A percentile compares a stretch with the other conserved stretches of the same genome.
These are phyloP conservation scores for Leptinotarsa rubiginosa DNA, from an alignment of 2,888 invertebrate species.

Conservation along the genomic window DNA sequence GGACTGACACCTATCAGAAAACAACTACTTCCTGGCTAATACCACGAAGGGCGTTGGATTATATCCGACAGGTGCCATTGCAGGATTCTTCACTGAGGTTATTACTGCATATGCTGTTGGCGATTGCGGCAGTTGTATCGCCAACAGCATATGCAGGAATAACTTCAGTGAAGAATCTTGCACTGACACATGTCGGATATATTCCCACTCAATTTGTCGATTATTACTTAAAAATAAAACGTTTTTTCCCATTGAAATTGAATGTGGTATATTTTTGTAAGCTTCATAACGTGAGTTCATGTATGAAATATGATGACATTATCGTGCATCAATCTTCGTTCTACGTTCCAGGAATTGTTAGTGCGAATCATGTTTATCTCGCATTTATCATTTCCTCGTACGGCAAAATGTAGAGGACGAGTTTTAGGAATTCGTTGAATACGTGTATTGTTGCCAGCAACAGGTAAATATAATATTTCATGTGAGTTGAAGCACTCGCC, in stretches of 20 bases:
- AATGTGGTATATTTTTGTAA: not conserved
- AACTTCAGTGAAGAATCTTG: too few relatives aligned
- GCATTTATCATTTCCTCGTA: not conserved
- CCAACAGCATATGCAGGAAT: too few relatives aligned
- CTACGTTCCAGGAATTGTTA: not conserved
- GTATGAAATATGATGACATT: not conserved
- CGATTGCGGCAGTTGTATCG: too few relatives aligned
- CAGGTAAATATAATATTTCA: slow-evolving; percentile 5
- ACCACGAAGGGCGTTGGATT: too few relatives aligned
- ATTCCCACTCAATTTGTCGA: too few relatives aligned
- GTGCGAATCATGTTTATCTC: not conserved
- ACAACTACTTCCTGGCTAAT: too few relatives aligned
- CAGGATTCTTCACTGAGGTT: too few relatives aligned
- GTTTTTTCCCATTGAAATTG: not conserved
- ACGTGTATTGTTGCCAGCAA: not conserved
- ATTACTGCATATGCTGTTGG: too few relatives aligned
- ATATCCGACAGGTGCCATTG: too few relatives aligned
- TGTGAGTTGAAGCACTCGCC: not conserved
- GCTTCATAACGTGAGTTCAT: not conserved
- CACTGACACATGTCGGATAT: too few relatives aligned
- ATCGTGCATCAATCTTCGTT: not conserved
- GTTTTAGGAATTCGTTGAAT: slow-evolving; percentile 8
- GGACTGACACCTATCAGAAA: too few relatives aligned
- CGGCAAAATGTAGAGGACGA: not conserved
- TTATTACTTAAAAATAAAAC: not conserved